Conservation (phyloP, 1,140 invertebrate genomes). For the Saxidomus purpurata region DNA sequence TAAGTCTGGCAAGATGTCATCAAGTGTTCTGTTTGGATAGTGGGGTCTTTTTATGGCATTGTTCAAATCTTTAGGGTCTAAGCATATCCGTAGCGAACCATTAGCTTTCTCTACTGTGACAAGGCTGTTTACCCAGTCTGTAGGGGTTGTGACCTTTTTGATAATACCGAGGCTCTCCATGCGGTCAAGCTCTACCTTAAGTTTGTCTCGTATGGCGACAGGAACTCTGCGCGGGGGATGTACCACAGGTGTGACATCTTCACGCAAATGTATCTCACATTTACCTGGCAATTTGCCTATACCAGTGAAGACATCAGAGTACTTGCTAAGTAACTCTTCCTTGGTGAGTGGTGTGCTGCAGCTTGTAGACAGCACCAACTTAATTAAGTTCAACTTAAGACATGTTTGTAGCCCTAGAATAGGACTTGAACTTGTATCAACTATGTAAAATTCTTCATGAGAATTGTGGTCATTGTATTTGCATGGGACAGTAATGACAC, state of each 20-base stretch:
- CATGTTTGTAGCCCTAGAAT: too few relatives aligned
- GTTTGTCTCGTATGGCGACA: neutral
- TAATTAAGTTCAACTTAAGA: too few relatives aligned
- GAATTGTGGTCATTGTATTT: too few relatives aligned
- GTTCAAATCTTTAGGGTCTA: constrained; percentile 88
- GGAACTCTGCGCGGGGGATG: constrained; percentile 49
- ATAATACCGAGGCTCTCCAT: constrained; percentile 62
- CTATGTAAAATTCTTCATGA: too few relatives aligned
- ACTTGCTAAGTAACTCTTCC: too few relatives aligned
- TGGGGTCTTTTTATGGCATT: constrained; percentile 83
- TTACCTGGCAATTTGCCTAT: constrained; percentile 14
- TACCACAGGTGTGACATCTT: constrained; percentile 22
- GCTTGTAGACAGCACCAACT: too few relatives aligned
- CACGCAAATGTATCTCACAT: constrained; percentile 42
- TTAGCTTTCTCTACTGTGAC: constrained; percentile 56
- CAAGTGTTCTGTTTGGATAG: constrained; percentile 61
- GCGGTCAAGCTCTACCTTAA: constrained; percentile 68
- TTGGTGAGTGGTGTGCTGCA: too few relatives aligned
- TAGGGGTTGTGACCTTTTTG: constrained; percentile 59
- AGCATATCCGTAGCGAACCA: constrained; percentile 86
- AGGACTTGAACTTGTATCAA: too few relatives aligned
- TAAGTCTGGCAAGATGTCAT: constrained; percentile 51
- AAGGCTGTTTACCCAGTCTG: constrained; percentile 70
- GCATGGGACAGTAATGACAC: too few relatives aligned
- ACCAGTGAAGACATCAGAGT: too few relatives aligned